A percentile compares a stretch with the other conserved stretches of the same genome.
Evolutionary conservation across 2,113 vertebrate genomes (phyloP).

Genomic region (Archocentrus centrarchus): DNA sequence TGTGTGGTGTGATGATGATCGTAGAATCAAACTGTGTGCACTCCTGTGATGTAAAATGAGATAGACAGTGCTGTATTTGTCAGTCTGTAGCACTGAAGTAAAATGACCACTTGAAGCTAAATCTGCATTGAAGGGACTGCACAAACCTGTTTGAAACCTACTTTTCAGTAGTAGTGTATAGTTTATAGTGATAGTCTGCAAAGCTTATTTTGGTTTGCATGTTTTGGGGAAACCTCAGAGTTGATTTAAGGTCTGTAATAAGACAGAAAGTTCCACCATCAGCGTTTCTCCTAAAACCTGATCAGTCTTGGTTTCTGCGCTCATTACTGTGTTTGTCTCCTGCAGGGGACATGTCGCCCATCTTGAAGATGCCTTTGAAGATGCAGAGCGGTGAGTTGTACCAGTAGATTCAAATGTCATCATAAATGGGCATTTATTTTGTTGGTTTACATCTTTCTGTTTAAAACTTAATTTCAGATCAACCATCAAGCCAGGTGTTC

Average conservation of each 20-base stretch:
- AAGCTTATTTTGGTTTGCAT: too few relatives aligned
- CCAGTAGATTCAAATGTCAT: neutral
- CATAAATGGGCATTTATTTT: neutral
- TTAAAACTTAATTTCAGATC: slow-evolving; percentile 80
- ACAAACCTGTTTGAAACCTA: neutral
- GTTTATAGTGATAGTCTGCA: too few relatives aligned
- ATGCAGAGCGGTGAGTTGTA: slow-evolving; percentile 87
- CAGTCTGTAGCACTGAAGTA: neutral
- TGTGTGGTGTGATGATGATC: slow-evolving; percentile 20
- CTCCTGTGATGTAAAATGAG: neutral
- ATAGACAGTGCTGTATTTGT: neutral
- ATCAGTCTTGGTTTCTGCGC: neutral
- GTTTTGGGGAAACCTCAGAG: neutral
- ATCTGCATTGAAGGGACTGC: neutral
- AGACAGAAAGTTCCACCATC: neutral
- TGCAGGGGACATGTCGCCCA: slow-evolving; percentile 85
- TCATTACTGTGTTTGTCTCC: slow-evolving; percentile 20
- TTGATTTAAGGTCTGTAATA: neutral
- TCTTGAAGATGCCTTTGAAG: slow-evolving; percentile 86
- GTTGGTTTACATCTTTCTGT: neutral
- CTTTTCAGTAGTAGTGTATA: neutral
- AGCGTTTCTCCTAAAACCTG: neutral
- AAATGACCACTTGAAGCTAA: neutral
- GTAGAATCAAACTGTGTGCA: slow-evolving; percentile 14
- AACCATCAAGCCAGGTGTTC: slow-evolving; percentile 88